Evolutionary conservation across 2,113 vertebrate genomes (phyloP), one percentile per base, ranked within the genome.

Genomic region (Cavia aperea): DNA sequence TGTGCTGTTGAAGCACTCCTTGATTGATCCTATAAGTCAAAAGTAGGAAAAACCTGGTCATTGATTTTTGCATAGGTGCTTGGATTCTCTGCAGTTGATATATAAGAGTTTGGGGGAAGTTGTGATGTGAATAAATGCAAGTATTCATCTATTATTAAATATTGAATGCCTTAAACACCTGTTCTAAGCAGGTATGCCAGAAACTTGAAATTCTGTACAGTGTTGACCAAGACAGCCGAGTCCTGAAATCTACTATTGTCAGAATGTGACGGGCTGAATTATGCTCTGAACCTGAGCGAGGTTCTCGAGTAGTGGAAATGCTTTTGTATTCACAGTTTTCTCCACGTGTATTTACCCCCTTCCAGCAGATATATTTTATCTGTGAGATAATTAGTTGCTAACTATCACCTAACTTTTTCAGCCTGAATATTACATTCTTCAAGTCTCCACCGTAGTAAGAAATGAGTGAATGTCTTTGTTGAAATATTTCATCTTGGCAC

Each of bases 31-130:
- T 85, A 62, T 70, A 90, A 88, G 60, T 68, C 63, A 92, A 90
- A 93, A 58, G 49, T 92, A 23, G n/a, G 29, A 51, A 94, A 51
- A 65, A 51, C 16, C 72, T 81, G 81, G 23, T 75, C n/a, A 75
- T 90, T 73, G 90, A 85, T 62, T 93, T 96, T 92, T 90, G 46
- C 56, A 15, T 88, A 31, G 54, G 46, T 77, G n/a, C 68, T 81
- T 88, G 31, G 2, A 62, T 84, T 95, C 88, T 3, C 13, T 88
- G 1, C 75, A 92, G 54, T 85, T 73, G 33, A 31, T 68, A 9
- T 49, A 18, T 72, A 68, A 63, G 15, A 26, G 43, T 83, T 94
- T 16, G n/a, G 77, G n/a, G 33, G n/a, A 79, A 87, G 89, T 62
- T 90, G 16, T 75, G 51, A 49, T 29, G 13, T 68, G 26, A 16